These are phyloP conservation scores for Leucosticte australis DNA, from an alignment of 2,113 vertebrate genomes.

Conservation along the genomic window DNA sequence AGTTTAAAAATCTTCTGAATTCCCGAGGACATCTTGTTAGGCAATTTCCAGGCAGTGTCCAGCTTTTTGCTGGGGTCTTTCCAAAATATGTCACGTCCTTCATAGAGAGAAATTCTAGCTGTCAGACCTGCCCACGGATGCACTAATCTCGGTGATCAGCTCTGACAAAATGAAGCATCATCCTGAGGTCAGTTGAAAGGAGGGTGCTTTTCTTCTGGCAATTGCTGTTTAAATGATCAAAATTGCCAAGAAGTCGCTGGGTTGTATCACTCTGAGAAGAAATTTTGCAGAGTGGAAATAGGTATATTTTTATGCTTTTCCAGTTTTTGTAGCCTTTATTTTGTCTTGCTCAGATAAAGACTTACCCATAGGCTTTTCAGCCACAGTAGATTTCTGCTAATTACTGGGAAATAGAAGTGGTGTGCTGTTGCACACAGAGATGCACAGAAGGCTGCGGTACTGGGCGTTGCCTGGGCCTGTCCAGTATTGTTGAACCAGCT, in stretches of 20 bases:
- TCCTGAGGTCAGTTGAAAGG: not conserved
- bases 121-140: not conserved
- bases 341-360: not conserved
- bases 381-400: not conserved
- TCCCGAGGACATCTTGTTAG: not conserved
- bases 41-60: not conserved
- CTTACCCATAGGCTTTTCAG: not conserved
- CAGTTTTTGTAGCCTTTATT: not conserved
- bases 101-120: not conserved
- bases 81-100: not conserved
- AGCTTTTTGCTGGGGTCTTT: not conserved
- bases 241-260: not conserved
- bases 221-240: not conserved
- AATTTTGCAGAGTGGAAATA: not conserved
- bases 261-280: not conserved
- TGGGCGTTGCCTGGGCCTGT: not conserved
- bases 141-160: fast-evolving
- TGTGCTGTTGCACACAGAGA: not conserved
- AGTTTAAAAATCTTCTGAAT: not conserved
- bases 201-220: not conserved
- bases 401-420: not conserved
- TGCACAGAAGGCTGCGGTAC: not conserved
- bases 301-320: not conserved
- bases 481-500: not conserved
- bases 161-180: not conserved